Percentiles rank a stretch among this genome's conserved stretches.
These are phyloP conservation scores for Caenorhabditis doughertyi DNA, from an alignment of 2,888 invertebrate species.

Conservation along the genomic window DNA sequence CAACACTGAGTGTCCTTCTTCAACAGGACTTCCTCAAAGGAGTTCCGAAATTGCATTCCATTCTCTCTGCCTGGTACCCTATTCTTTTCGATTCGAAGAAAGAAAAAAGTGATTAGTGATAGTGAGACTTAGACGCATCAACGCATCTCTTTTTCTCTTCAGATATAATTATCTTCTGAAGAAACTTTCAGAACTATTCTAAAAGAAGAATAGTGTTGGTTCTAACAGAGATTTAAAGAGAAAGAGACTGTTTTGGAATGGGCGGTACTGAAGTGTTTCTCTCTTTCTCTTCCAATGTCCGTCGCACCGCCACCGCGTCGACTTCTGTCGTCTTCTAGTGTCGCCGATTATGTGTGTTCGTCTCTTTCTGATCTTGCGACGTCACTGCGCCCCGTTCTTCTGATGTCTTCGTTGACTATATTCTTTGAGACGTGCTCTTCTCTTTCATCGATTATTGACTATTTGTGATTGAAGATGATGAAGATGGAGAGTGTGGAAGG, in stretches of 20 bases:
- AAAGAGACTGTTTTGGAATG: conserved; percentile 13
- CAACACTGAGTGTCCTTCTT: conserved; percentile 19
- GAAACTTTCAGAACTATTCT: background rate
- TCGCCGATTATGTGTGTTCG: conserved; percentile 55
- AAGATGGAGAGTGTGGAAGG: conserved; percentile 25
- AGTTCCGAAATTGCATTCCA: conserved; percentile 50
- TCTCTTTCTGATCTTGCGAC: conserved; percentile 63
- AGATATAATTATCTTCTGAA: background rate
- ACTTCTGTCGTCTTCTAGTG: conserved; percentile 40
- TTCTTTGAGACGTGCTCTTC: conserved; percentile 41
- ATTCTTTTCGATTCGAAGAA: conserved; percentile 1
- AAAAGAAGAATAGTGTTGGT: background rate
- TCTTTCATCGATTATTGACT: conserved; percentile 52
- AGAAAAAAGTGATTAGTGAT: conserved; percentile 9
- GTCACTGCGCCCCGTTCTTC: conserved; percentile 60
- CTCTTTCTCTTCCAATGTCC: background rate
- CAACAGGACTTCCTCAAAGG: conserved; percentile 30
- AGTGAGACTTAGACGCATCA: conserved; percentile 24
- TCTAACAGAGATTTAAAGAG: conserved; percentile 15
- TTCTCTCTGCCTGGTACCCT: conserved; percentile 35
- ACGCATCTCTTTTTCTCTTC: conserved; percentile 9
- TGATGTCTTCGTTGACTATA: conserved; percentile 37
- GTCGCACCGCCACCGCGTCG: conserved; percentile 9
- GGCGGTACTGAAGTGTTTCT: conserved; percentile 24
- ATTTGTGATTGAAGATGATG: conserved; percentile 42